phyloP scores from a whole-genome alignment of 2,888 invertebrate genomes.

The Acanthosepion pharaonis region DNA sequence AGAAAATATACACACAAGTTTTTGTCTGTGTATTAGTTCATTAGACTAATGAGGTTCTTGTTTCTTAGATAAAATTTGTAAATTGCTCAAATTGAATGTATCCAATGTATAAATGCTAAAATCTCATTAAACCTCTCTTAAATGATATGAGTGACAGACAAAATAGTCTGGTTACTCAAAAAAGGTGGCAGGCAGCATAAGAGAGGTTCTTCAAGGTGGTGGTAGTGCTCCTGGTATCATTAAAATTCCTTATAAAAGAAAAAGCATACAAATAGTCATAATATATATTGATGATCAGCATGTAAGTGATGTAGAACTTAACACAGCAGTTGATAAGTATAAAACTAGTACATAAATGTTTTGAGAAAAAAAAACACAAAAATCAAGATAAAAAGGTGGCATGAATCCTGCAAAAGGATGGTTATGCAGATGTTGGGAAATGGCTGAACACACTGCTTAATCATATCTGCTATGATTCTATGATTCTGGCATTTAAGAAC shows the following conservation, averaged over 20 bases:
- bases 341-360: neutral
- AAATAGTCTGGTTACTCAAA: neutral
- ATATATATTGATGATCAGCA: too few relatives aligned
- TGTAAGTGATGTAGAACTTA: neutral
- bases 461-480: neutral
- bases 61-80: neutral
- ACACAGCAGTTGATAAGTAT: neutral
- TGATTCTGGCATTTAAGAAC: neutral
- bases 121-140: neutral
- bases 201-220: neutral
- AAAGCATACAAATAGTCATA: neutral
- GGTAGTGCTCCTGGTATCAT: constrained; percentile 33
- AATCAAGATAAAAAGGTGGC: neutral
- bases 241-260: neutral
- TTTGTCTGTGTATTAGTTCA: neutral
- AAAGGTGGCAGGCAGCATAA: neutral
- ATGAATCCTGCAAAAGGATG: neutral
- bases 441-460: constrained; percentile 14
- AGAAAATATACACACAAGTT: neutral
- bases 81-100: neutral
- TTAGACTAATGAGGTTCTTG: neutral
- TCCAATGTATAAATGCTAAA: neutral
- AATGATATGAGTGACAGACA: neutral
- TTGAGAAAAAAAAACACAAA: too few relatives aligned
- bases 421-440: too few relatives aligned